phyloP scores from a whole-genome alignment of 2,113 vertebrate species.

The Guaruba guarouba region DNA sequence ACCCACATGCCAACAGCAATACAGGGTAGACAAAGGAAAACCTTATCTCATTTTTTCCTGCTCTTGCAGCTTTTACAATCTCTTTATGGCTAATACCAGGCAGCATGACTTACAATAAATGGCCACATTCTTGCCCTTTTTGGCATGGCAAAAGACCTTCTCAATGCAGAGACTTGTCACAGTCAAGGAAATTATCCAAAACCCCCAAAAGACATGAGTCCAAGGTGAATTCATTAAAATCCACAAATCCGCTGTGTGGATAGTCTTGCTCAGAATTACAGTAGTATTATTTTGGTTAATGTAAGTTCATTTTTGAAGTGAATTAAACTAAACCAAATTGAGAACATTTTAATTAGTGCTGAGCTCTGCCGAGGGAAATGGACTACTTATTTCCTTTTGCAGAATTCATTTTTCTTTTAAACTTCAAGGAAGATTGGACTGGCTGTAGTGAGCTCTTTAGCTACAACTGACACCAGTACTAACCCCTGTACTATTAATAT shows the following conservation, averaged over 20 bases:
- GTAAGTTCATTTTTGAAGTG: not conserved
- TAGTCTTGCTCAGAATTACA: not conserved
- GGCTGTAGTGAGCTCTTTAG: not conserved
- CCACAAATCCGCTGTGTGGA: not conserved
- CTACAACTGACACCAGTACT: not conserved
- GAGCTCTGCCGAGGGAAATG: not conserved
- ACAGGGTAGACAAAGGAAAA: too few relatives aligned
- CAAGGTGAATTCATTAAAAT: conserved; percentile 17
- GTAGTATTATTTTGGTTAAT: not conserved
- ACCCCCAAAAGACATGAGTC: not conserved
- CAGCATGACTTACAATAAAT: not conserved
- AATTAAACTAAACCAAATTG: conserved; percentile 14
- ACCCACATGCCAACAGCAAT: accelerated
- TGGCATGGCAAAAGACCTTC: not conserved
- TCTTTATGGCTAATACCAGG: not conserved
- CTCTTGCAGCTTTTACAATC: not conserved
- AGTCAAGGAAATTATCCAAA: not conserved
- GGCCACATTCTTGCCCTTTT: not conserved
- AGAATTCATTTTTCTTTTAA: not conserved
- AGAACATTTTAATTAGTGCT: conserved; percentile 11
- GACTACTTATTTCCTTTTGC: not conserved
- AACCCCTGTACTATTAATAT: not conserved
- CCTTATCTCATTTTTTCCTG: not conserved
- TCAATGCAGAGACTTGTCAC: not conserved
- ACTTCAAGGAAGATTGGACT: not conserved